Evolutionary conservation across 2,797 vertebrate genomes (phyloP), one percentile per base, ranked within the genome.

Genomic region (Pygocentrus nattereri): DNA sequence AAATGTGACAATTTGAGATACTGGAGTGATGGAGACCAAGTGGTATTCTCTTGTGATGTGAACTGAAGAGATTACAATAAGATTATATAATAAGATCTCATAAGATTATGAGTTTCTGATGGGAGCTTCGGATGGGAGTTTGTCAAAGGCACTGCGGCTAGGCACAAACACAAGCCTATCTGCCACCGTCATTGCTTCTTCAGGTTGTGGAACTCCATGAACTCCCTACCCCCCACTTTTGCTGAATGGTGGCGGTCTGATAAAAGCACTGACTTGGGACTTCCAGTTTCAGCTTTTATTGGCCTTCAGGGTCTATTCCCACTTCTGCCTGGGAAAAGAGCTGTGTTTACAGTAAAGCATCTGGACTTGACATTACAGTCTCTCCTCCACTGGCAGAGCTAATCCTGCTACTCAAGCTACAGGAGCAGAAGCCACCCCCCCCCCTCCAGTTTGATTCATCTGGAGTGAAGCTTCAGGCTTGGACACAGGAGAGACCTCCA

Each of bases 301-400:
- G 73, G 73, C 80, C 73, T 21, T 76, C 23, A 13, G 65, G 74
- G 65, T 81, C 54, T 25, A 34, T 81, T 76, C 56, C n/a, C 30
- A 62, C 30, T 44, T 76, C 76, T 25, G 49, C 49, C 44, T 23
- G 59, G 67, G 44, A 61, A 50, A 31, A 34, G 25, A 73, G 52
- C 70, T 34, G 30, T 13, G 30, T 56, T 73, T 76, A 64, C 44
- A 81, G 73, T 61, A 81, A 59, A 70, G 49, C 65, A 71, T 73
- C 81, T 82, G 81, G 81, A 25, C 50, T 38, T 56, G 49, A 65
- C 81, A 82, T 82, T 78, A 78, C 59, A 65, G 58, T 27, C 44
- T 50, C 13, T 13, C 21, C 30, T 52, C 23, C 16, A 25, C n/a
- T 4, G 65, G n/a, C 67, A 69, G 31, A 49, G 67, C 44, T 30